Evolutionary conservation across 2,888 invertebrate species (phyloP).

Genomic region (Apotomis betuletana): DNA sequence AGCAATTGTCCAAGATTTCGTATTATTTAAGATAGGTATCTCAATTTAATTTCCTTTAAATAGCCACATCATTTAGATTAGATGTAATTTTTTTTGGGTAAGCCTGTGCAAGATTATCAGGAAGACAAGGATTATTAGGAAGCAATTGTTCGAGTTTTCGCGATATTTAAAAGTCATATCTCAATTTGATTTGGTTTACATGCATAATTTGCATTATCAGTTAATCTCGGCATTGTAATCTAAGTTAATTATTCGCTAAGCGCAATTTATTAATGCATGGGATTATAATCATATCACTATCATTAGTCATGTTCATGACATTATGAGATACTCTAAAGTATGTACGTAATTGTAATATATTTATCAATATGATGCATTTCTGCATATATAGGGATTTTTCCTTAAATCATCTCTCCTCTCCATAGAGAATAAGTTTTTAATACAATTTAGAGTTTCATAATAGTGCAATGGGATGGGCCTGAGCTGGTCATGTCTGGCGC

Average conservation of each 20-base stretch:
- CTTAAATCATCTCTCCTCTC: no score
- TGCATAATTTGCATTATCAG: background rate
- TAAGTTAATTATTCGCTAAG: background rate
- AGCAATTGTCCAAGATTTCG: background rate
- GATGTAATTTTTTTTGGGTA: conserved; percentile 2
- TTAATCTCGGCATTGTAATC: background rate
- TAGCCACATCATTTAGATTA: background rate
- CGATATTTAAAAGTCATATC: background rate
- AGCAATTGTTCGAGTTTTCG: background rate
- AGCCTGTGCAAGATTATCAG: conserved; percentile 1
- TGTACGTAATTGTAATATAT: no score
- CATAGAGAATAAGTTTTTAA: no score
- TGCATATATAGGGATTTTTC: no score
- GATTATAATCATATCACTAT: background rate
- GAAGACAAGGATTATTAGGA: background rate
- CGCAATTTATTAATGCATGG: background rate
- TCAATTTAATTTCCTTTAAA: background rate
- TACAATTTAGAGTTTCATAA: no score
- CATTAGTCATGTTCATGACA: background rate
- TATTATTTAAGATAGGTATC: background rate
- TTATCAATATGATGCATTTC: no score
- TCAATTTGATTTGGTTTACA: background rate
- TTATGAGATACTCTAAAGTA: no score
- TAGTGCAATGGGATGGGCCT: no score
- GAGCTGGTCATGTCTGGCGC: no score